Evolutionary conservation across 2,113 vertebrate genomes (phyloP).

Genomic region (Coptodon bakossiorum): DNA sequence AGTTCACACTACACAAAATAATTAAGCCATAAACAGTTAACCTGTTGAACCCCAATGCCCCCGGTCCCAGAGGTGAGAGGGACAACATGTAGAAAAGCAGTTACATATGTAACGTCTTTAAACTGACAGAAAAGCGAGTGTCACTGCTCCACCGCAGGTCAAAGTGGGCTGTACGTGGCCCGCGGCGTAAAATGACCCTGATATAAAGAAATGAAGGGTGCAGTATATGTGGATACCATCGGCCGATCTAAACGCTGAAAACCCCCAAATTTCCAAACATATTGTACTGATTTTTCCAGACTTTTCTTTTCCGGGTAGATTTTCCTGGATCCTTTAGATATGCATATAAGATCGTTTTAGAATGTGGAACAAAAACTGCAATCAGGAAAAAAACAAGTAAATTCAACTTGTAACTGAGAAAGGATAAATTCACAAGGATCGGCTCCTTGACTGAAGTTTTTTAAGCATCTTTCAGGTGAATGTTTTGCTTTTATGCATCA

Average conservation of each 20-base stretch:
- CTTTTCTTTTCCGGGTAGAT: background rate
- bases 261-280: background rate
- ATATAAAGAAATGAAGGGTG: background rate
- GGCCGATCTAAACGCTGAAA: background rate
- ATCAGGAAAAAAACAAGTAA: fast-evolving
- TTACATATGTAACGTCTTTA: background rate
- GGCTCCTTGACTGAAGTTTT: background rate
- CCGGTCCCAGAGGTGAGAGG: background rate
- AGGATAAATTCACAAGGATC: background rate
- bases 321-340: background rate
- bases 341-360: background rate
- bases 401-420: background rate
- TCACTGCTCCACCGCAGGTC: background rate
- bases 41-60: background rate
- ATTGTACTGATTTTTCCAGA: background rate
- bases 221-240: background rate
- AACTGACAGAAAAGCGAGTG: background rate
- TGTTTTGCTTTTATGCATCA: background rate
- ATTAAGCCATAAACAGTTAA: background rate
- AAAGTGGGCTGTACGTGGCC: fast-evolving
- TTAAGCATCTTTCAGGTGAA: background rate
- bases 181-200: background rate
- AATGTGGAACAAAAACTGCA: background rate
- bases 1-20: background rate
- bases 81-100: background rate